Percentiles rank a stretch among this genome's conserved stretches.
Evolutionary conservation across 2,113 vertebrate genomes (phyloP).

Genomic region (Coracopsis vasa): DNA sequence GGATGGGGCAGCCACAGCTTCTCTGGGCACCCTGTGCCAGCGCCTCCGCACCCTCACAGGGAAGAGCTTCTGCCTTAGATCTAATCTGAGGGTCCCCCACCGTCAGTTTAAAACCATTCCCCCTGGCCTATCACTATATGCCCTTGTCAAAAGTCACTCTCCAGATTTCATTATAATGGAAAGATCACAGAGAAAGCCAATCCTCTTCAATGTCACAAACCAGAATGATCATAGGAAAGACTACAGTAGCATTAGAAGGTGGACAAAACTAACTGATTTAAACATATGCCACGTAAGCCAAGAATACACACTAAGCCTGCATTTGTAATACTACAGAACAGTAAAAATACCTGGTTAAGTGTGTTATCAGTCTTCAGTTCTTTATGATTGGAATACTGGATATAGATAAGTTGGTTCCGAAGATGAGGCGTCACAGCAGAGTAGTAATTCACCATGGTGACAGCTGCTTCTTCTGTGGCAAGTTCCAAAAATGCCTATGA

Average conservation of each 20-base stretch:
- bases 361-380: conserved; percentile 96
- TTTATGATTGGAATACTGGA: conserved; percentile 98
- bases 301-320: background rate
- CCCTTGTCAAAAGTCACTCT: background rate
- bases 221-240: background rate
- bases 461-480: conserved; percentile 93
- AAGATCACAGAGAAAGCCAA: background rate
- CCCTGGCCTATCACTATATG: background rate
- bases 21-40: too few species aligned
- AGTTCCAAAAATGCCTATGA: conserved; percentile 93
- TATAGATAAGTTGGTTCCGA: conserved; percentile 92
- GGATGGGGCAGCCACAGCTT: too few species aligned
- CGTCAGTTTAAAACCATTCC: background rate
- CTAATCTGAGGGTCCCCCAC: too few species aligned
- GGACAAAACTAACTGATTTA: background rate
- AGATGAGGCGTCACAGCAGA: conserved; percentile 90
- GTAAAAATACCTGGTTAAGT: conserved; percentile 87
- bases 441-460: conserved; percentile 98
- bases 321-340: background rate
- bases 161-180: background rate
- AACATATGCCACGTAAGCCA: background rate
- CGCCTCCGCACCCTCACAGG: background rate
- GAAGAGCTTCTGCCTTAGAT: background rate
- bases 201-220: background rate
- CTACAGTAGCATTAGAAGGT: background rate